Evolutionary conservation across 1,140 invertebrate species (phyloP).

Genomic region (Dendroctonus valens): DNA sequence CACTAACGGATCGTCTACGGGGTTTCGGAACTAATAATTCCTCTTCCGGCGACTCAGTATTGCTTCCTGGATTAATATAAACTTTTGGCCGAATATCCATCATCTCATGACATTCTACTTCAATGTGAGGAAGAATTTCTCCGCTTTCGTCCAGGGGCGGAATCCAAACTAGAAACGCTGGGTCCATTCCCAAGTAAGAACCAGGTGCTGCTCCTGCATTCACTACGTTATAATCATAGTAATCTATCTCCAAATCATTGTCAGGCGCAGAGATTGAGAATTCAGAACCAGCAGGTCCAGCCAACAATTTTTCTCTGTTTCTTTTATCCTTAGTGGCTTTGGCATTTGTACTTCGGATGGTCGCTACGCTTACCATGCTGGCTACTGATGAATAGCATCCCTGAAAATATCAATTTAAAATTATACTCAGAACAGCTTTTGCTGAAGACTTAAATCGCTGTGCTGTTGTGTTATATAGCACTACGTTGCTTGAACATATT

Average conservation of each 20-base stretch:
- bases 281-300: slow-evolving; percentile 66
- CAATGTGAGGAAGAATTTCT: slow-evolving; percentile 42
- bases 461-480: too few relatives aligned
- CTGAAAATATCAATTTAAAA: slow-evolving; percentile 48
- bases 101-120: slow-evolving; percentile 37
- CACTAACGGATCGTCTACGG: slow-evolving; percentile 20
- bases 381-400: slow-evolving; percentile 67
- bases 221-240: slow-evolving; percentile 85
- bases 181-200: slow-evolving; percentile 73
- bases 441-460: too few relatives aligned
- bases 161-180: slow-evolving; percentile 82
- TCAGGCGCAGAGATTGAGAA: slow-evolving; percentile 72
- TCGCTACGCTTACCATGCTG: slow-evolving; percentile 60
- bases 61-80: slow-evolving; percentile 46
- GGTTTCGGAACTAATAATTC: slow-evolving; percentile 42
- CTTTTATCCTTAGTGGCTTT: slow-evolving; percentile 77
- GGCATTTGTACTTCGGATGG: slow-evolving; percentile 61
- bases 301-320: slow-evolving; percentile 67
- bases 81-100: slow-evolving; percentile 41
- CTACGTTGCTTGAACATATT: too few relatives aligned
- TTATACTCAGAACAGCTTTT: background rate
- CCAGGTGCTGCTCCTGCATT: slow-evolving; percentile 78
- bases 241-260: slow-evolving; percentile 78
- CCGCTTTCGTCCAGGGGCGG: slow-evolving; percentile 67
- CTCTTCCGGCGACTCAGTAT: slow-evolving; percentile 48